Evolutionary conservation across 2,888 invertebrate genomes (phyloP).

Genomic region (Rhogogaster chlorosoma): DNA sequence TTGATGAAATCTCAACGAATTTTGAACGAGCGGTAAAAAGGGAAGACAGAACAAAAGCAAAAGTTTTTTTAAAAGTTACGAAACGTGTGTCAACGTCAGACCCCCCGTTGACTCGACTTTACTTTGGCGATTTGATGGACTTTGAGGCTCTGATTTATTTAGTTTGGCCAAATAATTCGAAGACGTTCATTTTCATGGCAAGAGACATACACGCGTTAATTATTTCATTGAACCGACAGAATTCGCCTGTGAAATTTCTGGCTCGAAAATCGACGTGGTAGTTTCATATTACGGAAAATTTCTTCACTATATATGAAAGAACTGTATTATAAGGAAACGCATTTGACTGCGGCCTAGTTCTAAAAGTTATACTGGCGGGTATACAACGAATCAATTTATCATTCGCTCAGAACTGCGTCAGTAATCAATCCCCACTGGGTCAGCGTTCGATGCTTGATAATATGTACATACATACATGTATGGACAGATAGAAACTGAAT

Average conservation of each 20-base stretch:
- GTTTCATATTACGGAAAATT: background rate
- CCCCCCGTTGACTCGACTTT: background rate
- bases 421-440: conserved; percentile 39
- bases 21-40: background rate
- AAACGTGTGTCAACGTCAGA: background rate
- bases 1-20: background rate
- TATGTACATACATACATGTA: conserved; percentile 35
- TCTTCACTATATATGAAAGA: background rate
- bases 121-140: background rate
- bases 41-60: background rate
- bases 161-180: background rate
- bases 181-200: too few relatives aligned
- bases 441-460: conserved; percentile 36
- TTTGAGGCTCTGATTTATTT: background rate
- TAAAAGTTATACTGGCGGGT: too few relatives aligned
- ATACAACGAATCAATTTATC: background rate
- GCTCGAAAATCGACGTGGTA: background rate
- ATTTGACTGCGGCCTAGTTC: conserved; percentile 29
- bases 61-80: background rate
- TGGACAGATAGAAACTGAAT: conserved; percentile 38
- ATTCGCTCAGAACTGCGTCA: conserved; percentile 29
- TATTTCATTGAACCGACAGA: too few relatives aligned
- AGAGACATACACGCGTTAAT: too few relatives aligned
- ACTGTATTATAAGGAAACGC: background rate
- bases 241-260: background rate